These are phyloP conservation scores for Trichechus manatus DNA, from an alignment of 2,113 vertebrate species.

Conservation along the genomic window DNA sequence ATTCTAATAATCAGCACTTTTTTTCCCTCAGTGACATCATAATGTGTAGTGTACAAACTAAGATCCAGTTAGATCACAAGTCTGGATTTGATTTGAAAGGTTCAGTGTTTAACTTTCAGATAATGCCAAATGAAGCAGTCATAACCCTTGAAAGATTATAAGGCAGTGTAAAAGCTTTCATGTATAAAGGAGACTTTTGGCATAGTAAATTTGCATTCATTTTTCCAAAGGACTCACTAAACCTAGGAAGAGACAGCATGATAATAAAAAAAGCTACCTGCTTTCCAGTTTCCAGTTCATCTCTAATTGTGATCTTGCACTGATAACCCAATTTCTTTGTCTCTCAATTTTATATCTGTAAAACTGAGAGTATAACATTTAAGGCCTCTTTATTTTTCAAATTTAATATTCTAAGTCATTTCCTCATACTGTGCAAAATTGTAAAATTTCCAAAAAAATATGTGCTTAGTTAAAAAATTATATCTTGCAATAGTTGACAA, in stretches of 20 bases:
- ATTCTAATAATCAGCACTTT: background rate
- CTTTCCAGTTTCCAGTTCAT: background rate
- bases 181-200: background rate
- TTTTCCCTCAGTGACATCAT: background rate
- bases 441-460: background rate
- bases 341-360: background rate
- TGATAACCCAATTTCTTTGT: background rate
- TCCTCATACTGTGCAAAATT: background rate
- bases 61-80: background rate
- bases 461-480: background rate
- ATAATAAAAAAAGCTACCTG: background rate
- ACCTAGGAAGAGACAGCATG: background rate
- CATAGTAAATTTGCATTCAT: background rate
- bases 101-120: background rate
- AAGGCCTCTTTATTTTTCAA: background rate
- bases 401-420: background rate
- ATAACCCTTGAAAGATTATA: background rate
- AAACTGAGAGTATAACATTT: constrained; percentile 49
- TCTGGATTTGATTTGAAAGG: background rate
- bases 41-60: background rate
- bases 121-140: background rate
- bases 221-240: background rate
- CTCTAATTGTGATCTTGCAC: background rate
- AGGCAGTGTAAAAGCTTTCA: background rate
- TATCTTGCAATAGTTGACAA: background rate